Evolutionary conservation across 2,797 vertebrate species (phyloP).

Genomic region (Carcharodon carcharias): DNA sequence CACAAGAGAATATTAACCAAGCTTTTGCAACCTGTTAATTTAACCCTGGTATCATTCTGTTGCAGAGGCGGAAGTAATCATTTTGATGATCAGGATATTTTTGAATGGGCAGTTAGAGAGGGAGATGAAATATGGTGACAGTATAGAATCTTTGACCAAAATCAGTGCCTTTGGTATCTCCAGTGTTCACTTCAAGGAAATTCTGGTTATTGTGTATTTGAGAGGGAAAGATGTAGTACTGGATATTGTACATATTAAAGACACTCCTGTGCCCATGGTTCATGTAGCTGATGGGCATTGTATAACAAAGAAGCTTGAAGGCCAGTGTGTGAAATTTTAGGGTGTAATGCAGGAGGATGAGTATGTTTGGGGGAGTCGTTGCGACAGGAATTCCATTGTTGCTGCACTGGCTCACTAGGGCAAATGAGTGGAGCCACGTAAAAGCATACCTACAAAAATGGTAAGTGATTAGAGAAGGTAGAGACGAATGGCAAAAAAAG

Average conservation of each 20-base stretch:
- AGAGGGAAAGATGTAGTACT: neutral
- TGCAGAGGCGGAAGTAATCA: neutral
- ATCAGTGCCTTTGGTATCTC: neutral
- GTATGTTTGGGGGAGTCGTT: neutral
- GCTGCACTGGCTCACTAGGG: neutral
- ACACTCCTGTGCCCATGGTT: neutral
- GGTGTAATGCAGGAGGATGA: neutral
- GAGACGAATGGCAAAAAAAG: neutral
- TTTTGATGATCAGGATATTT: neutral
- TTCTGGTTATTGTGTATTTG: neutral
- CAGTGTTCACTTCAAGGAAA: neutral
- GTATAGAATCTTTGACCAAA: neutral
- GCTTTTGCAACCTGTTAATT: too few species aligned
- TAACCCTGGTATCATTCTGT: neutral
- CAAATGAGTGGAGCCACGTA: neutral
- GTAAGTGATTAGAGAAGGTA: neutral
- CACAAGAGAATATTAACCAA: too few species aligned
- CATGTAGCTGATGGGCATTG: neutral
- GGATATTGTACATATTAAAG: neutral
- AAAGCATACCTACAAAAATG: neutral
- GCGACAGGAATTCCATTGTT: neutral
- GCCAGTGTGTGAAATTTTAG: neutral
- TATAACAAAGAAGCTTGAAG: neutral
- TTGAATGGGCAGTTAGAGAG: neutral
- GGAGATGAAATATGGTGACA: neutral